Percentiles rank a stretch among this genome's conserved stretches.
Conservation (phyloP, 2,888 invertebrate genomes). For the Coelinius sp. region DNA sequence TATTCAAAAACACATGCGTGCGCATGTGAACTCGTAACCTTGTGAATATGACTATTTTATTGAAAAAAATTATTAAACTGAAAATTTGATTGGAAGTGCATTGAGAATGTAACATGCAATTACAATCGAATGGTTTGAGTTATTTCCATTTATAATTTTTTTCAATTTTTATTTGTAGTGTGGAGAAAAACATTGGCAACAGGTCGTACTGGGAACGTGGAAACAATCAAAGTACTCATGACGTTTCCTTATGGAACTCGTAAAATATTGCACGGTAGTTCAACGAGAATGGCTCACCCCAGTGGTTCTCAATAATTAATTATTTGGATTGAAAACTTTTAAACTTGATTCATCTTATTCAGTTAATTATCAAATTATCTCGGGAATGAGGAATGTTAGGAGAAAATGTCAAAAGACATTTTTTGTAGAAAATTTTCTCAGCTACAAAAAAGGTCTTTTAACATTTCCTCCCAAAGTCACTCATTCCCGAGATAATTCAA, state of each 20-base stretch:
- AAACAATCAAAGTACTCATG: constrained; percentile 56
- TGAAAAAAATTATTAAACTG: too few species aligned
- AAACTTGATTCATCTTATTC: too few species aligned
- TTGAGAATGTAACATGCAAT: neutral
- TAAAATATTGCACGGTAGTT: constrained; percentile 59
- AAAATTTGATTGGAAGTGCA: neutral
- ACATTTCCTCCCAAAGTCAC: too few species aligned
- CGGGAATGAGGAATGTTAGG: too few species aligned
- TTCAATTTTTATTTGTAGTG: neutral
- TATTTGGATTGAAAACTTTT: too few species aligned
- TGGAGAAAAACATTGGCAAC: neutral
- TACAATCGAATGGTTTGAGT: neutral
- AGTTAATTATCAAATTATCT: too few species aligned
- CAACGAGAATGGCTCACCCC: neutral
- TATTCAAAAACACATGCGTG: neutral
- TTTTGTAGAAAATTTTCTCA: too few species aligned
- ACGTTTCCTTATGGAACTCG: constrained; percentile 64
- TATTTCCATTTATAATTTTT: neutral
- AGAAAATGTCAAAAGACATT: too few species aligned
- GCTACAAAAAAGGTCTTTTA: too few species aligned
- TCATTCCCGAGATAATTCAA: too few species aligned
- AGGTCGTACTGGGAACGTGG: constrained; percentile 43
- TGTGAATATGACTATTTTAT: neutral
- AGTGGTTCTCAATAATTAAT: constrained; percentile 32
- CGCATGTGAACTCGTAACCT: neutral